These are phyloP conservation scores for Furnarius figulus DNA, from an alignment of 2,113 vertebrate genomes.

Conservation along the genomic window DNA sequence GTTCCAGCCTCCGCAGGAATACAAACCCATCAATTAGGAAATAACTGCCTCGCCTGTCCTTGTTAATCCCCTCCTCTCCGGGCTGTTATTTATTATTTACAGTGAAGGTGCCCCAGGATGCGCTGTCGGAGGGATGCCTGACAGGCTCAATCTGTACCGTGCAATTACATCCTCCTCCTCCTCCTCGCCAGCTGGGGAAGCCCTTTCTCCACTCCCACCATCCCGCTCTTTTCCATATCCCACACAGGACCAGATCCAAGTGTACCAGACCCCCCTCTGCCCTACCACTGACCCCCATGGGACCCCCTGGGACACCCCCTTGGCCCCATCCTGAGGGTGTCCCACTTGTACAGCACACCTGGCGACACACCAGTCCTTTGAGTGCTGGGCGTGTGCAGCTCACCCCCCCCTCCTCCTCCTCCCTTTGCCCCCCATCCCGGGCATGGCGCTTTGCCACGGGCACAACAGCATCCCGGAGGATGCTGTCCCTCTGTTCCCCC, in stretches of 20 bases:
- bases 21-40: conserved; percentile 20
- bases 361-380: background rate
- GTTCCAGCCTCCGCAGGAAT: background rate
- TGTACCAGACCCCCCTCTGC: background rate
- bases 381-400: background rate
- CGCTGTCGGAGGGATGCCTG: background rate
- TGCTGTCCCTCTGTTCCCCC: background rate
- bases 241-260: fast-evolving
- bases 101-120: background rate
- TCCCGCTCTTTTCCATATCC: background rate
- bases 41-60: conserved; percentile 1
- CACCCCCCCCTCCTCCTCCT: background rate
- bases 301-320: background rate
- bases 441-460: background rate
- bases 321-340: background rate
- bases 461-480: background rate
- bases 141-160: background rate
- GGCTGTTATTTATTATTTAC: conserved; percentile 28
- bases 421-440: background rate
- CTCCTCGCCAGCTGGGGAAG: conserved; percentile 6
- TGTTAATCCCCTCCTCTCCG: conserved; percentile 29
- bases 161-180: background rate
- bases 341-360: fast-evolving
- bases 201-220: background rate
- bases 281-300: background rate